Conservation (phyloP, 2,888 invertebrate genomes). For the Cylloceria caligata region DNA sequence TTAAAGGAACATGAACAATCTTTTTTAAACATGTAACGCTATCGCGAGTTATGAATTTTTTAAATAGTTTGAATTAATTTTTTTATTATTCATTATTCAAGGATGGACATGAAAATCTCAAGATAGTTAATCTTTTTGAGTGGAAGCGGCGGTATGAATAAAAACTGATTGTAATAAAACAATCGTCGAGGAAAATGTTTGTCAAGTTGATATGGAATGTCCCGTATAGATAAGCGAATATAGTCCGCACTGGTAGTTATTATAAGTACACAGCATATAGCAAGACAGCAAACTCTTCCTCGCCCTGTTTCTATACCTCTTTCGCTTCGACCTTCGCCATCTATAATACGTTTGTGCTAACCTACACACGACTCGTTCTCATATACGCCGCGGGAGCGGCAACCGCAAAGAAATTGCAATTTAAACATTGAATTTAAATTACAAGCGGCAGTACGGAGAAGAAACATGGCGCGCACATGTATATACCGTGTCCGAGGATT, state of each 20-base stretch:
- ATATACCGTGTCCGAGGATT: neutral
- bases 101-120: too few relatives aligned
- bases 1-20: too few relatives aligned
- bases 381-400: constrained; percentile 26
- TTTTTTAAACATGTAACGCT: too few relatives aligned
- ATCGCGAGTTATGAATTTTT: too few relatives aligned
- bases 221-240: neutral
- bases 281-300: constrained; percentile 1
- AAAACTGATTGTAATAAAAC: too few relatives aligned
- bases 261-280: constrained; percentile 19
- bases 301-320: constrained; percentile 20
- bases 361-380: constrained; percentile 46
- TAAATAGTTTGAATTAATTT: too few relatives aligned
- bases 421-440: constrained; percentile 77
- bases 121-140: too few relatives aligned
- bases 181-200: too few relatives aligned
- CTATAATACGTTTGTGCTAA: constrained; percentile 36
- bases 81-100: too few relatives aligned
- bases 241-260: neutral
- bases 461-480: constrained; percentile 29
- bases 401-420: constrained; percentile 73
- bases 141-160: too few relatives aligned
- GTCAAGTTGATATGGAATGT: neutral
- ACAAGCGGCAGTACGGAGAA: constrained; percentile 47
- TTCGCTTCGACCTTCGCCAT: constrained; percentile 14